Evolutionary conservation across 1,140 invertebrate genomes (phyloP), one percentile per base, ranked within the genome.

Genomic region (Anoplolepis gracilipes): DNA sequence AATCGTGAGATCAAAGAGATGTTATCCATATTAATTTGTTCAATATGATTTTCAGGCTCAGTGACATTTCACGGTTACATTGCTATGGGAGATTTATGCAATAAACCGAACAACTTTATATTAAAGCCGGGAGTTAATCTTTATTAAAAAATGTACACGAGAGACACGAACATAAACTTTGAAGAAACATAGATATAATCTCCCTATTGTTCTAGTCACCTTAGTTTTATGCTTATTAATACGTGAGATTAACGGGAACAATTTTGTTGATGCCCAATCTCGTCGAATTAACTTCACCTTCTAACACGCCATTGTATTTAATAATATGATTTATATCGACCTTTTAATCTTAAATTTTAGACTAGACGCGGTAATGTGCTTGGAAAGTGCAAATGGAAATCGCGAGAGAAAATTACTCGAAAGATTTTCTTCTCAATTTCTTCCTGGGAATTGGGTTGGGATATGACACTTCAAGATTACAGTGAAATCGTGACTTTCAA

Each of bases 321-420:
- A 61, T 82, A 73, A 61, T 59, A 53, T 72, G 78, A 72, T 82
- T 57, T 42, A 59, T 82, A 82, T 82, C 67, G 53, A 30, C 42
- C 25, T 59, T 22, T 42, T 53, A 13, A 70, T 81, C 78, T 39
- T 57, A 55, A 82, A 82, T 82, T 59, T 82, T 73, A 57, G 78
- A 82, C 25, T 33, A 39, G 25, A 30, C 25, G 78, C 36, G 53
- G 65, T n/a, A 65, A 53, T 19, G 67, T 16, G 39, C 59, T 59
- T 70, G 78, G 78, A 72, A 82, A 82, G 67, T 72, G 36, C 33
- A 19, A 33, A 25, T 72, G 78, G 67, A 82, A 82, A 82, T 82
- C 78, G n/a, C 78, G 67, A 42, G 67, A 13, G 30, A 81, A 81
- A 70, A 82, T 82, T 36, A n/a, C 19, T 59, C 36, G 36, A 42